These are phyloP conservation scores for Drosophila equinoxialis DNA, from an alignment of 1,140 invertebrate genomes.

Conservation along the genomic window DNA sequence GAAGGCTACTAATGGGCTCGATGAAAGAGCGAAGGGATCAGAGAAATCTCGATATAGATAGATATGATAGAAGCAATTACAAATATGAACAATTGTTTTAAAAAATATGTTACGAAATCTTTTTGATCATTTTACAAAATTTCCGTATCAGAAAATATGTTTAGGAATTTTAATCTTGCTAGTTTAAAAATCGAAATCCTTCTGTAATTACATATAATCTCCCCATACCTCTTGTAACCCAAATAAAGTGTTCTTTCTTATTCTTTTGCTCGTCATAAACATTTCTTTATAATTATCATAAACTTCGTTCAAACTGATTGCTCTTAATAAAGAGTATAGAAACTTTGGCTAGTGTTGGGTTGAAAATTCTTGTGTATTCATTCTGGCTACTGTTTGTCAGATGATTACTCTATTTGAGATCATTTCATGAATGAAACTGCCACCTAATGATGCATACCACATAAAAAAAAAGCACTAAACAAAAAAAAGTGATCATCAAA, in stretches of 20 bases:
- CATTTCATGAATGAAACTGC: constrained; percentile 59
- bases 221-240: too few relatives aligned
- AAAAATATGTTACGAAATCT: neutral
- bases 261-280: too few relatives aligned
- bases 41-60: neutral
- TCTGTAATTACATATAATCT: too few relatives aligned
- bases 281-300: too few relatives aligned
- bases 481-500: constrained; percentile 1
- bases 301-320: too few relatives aligned
- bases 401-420: constrained; percentile 53
- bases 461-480: constrained; percentile 26
- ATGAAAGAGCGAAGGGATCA: neutral
- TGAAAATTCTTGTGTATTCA: neutral
- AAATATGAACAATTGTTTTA: neutral
- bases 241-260: too few relatives aligned
- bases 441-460: constrained; percentile 51
- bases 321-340: neutral
- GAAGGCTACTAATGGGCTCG: constrained; percentile 22
- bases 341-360: neutral
- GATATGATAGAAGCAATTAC: neutral
- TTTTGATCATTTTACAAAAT: too few relatives aligned
- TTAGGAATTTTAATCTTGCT: neutral
- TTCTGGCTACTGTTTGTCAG: constrained; percentile 38
- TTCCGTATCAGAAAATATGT: too few relatives aligned
- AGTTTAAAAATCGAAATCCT: too few relatives aligned